These are phyloP conservation scores for Bombycilla garrulus DNA, from an alignment of 2,113 vertebrate species.

Conservation along the genomic window DNA sequence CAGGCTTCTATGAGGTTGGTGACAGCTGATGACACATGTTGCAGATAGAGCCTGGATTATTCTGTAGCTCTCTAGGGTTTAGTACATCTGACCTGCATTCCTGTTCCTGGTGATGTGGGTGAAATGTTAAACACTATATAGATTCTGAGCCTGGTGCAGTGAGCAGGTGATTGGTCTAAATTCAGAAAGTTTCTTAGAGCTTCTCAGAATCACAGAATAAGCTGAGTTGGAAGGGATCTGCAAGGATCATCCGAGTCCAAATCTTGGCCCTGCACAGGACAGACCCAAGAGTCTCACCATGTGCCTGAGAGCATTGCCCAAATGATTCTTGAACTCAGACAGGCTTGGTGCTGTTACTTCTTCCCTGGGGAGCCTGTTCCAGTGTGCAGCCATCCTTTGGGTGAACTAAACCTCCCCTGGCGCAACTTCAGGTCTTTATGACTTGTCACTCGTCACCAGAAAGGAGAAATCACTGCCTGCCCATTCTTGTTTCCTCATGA, in stretches of 20 bases:
- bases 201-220: not conserved
- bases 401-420: not conserved
- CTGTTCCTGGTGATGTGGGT: not conserved
- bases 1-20: accelerated
- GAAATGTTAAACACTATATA: not conserved
- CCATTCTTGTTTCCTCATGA: not conserved
- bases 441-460: not conserved
- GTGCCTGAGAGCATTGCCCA: not conserved
- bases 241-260: accelerated
- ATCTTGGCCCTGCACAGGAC: not conserved
- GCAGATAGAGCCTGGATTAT: not conserved
- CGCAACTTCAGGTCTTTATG: not conserved
- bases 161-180: not conserved
- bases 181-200: not conserved
- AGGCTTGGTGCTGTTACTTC: not conserved
- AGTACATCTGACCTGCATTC: not conserved
- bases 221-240: not conserved
- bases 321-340: not conserved
- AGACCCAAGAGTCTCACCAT: not conserved
- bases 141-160: not conserved
- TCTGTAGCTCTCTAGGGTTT: not conserved
- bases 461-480: not conserved
- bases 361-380: not conserved
- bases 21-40: not conserved
- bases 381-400: not conserved